Percentiles rank a stretch among this genome's conserved stretches.
These are phyloP conservation scores for Orchesellides sinensis DNA, from an alignment of 2,888 invertebrate genomes.

Conservation along the genomic window DNA sequence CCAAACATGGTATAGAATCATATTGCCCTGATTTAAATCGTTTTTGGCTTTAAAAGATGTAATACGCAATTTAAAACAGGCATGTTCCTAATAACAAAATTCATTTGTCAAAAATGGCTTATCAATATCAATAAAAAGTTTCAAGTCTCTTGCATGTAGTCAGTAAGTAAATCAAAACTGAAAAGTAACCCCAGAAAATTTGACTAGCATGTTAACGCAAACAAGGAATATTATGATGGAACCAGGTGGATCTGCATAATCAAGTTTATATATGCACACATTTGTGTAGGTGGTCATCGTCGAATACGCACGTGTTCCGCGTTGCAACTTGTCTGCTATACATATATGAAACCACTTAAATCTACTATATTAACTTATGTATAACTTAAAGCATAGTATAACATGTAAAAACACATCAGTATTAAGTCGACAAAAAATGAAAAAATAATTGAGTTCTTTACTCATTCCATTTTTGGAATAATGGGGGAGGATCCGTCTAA, in stretches of 20 bases:
- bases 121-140: constrained; percentile 38
- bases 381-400: too few species aligned
- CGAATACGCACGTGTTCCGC: too few species aligned
- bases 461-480: constrained; percentile 42
- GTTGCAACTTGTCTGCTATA: too few species aligned
- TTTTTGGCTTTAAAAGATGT: not conserved
- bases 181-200: too few species aligned
- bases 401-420: not conserved
- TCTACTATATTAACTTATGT: too few species aligned
- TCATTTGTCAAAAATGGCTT: constrained; percentile 37
- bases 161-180: not conserved
- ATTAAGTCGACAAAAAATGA: constrained; percentile 3
- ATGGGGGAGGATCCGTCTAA: constrained; percentile 43
- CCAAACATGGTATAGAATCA: not conserved
- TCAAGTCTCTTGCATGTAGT: constrained; percentile 13
- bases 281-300: not conserved
- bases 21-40: not conserved
- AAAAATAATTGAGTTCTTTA: constrained; percentile 49
- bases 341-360: too few species aligned
- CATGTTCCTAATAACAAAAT: not conserved
- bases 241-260: too few species aligned
- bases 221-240: not conserved
- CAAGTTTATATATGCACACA: not conserved
- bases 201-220: not conserved
- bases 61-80: not conserved